Evolutionary conservation across 2,113 vertebrate genomes (phyloP), one percentile per base, ranked within the genome.

Genomic region (Pseudolaguvia tuberculata): DNA sequence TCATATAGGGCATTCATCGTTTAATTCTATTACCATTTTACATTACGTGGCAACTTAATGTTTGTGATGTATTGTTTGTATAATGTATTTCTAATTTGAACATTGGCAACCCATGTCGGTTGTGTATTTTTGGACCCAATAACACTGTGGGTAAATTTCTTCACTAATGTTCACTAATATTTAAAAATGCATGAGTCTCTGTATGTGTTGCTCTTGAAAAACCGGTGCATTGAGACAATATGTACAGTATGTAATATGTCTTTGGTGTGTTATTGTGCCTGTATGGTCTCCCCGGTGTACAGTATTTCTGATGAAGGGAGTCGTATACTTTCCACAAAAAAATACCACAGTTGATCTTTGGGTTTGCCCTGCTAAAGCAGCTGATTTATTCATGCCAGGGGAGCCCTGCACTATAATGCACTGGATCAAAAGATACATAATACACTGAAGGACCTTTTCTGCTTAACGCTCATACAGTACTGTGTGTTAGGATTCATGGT

Each of bases 391-490:
- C 78, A 82, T 83, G 73, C 72, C 77, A 65, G 63, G 65, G 70
- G 21, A 84, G n/a, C 10, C 57, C 35, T 72, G 23, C 53, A 84
- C 75, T 83, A 84, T 88, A 86, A 86, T 87, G 80, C 81, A 83
- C 45, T n/a, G 27, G 50, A 27, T 21, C 48, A 17, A 63, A 56
- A 70, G 21, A 84, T 87, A 77, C 86, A 85, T 88, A 84, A 87
- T 84, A 77, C 80, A 85, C 31, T 18, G 7, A 20, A 5, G 39
- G n/a, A 6, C 55, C 7, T 52, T 29, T 17, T 21, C 20, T 31
- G n/a, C 72, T 65, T 15, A 18, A 47, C 12, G 21, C 39, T 72
- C n/a, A 25, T 70, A 70, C 31, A 18, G 21, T 47, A 7, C 53
- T 57, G 14, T 17, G 25, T 20, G 23, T 72, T 25, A 45, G 55